Base-by-base conservation (phyloP, 2,797 vertebrate genomes). In the Nyctalus aviator region DNA sequence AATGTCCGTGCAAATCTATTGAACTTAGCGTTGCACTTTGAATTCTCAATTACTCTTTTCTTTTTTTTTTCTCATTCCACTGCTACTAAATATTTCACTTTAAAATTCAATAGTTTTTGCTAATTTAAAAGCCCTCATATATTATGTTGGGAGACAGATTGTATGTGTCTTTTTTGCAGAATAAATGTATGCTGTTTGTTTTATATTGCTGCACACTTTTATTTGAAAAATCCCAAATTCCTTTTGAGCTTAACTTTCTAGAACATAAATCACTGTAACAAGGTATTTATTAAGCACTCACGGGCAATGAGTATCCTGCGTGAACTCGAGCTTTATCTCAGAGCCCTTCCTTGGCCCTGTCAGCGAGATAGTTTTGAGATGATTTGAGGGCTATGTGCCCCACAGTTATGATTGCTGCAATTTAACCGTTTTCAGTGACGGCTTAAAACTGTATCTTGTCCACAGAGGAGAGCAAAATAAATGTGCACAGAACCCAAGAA, bases 41-140 rank as follows among this genome's bases (percentile, higher is more conserved):
- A 90, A 73, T 93, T 91, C 37, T 81, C 32, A 94, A 68, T 35
- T 79, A 50, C 30, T 7, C 15, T 53, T 44, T 72, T 72, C 32
- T 37, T 46, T 62, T 62, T 62, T 62, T 32, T 68, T 71, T 20
- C 69, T 69, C 72, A n/a, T 77, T 64, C 12, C 84, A 25, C 41
- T 64, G 6, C 18, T 72, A 32, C 7, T 93, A 91, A 82, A 76
- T 62, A 78, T 75, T 76, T 59, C 9, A 62, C 7, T 93, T 55
- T 55, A 79, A 71, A 79, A 35, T 87, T 71, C 12, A 92, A 41
- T 27, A 2, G 1, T 35, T 83, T 86, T 59, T 57, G 18, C 81
- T 81, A 71, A 88, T 84, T 93, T 77, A 84, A 62, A 68, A 92
- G 32, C 10, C 25, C 41, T 6, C 21, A 0, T 20, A 72, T 6